These are phyloP conservation scores for Hozukius guyotensis DNA, from an alignment of 2,797 vertebrate species.

Conservation along the genomic window DNA sequence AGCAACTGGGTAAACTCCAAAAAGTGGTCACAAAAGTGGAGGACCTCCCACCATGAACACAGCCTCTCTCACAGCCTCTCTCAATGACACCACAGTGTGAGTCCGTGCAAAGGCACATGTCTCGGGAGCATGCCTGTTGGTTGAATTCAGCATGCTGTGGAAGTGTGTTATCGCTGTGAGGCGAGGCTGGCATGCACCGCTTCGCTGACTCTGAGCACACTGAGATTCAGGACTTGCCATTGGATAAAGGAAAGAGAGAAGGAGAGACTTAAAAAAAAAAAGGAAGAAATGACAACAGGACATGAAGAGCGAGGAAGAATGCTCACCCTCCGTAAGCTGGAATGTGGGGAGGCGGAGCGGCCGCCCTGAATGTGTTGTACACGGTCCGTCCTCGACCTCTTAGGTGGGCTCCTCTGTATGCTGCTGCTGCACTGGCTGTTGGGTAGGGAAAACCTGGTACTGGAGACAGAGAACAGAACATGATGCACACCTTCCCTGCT, in stretches of 20 bases:
- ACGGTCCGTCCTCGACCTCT: constrained; percentile 93
- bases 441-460: constrained; percentile 97
- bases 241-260: not conserved
- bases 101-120: constrained; percentile 77
- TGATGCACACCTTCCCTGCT: not conserved
- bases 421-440: constrained; percentile 90
- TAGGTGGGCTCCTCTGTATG: constrained; percentile 94
- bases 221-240: constrained; percentile 6
- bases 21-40: not conserved
- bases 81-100: constrained; percentile 25
- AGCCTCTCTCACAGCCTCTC: constrained; percentile 11
- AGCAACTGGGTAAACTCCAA: not conserved
- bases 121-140: constrained; percentile 65
- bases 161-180: constrained; percentile 14
- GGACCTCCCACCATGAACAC: constrained; percentile 14
- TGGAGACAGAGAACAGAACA: constrained; percentile 56
- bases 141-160: constrained; percentile 51
- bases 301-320: not conserved
- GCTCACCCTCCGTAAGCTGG: constrained; percentile 96
- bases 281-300: not conserved
- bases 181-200: constrained; percentile 43
- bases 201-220: constrained; percentile 24
- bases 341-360: constrained; percentile 93
- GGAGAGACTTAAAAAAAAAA: not conserved
- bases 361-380: constrained; percentile 95